A percentile compares a stretch with the other conserved stretches of the same genome.
Conservation (phyloP, 2,888 invertebrate species). For the Acrobasis consociella region DNA sequence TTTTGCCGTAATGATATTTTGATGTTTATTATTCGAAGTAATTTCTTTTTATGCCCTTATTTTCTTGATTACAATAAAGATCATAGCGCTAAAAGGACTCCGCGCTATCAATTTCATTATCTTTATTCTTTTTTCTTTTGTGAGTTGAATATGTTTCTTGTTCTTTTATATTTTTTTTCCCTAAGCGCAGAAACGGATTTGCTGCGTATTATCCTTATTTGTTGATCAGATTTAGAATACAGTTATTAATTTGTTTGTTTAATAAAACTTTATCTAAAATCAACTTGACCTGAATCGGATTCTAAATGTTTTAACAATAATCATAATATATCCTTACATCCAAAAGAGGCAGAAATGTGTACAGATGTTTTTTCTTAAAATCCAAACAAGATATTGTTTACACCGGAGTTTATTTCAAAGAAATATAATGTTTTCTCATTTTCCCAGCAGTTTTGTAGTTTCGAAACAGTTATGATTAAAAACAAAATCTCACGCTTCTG, state of each 20-base stretch:
- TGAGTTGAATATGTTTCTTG: neutral
- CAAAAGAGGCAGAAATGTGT: neutral
- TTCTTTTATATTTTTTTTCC: neutral
- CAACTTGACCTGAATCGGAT: no score
- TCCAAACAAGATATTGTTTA: neutral
- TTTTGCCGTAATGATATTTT: constrained; percentile 39
- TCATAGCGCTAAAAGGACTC: neutral
- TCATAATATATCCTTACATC: neutral
- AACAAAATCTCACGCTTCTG: constrained; percentile 18
- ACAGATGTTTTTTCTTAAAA: neutral
- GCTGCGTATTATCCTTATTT: no score
- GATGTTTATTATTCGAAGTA: constrained; percentile 36
- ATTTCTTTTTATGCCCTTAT: constrained; percentile 22
- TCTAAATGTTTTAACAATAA: no score
- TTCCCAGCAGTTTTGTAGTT: constrained; percentile 3
- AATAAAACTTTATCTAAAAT: no score
- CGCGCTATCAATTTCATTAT: constrained; percentile 4
- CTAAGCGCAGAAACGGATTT: neutral
- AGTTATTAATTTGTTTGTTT: no score
- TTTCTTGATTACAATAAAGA: constrained; percentile 8
- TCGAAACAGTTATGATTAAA: constrained; percentile 14
- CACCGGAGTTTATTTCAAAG: neutral
- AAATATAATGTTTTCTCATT: constrained; percentile 3
- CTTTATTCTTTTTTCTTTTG: neutral
- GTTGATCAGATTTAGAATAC: no score